phyloP scores from a whole-genome alignment of 2,888 invertebrate species.

The Lasioglossum calceatum region DNA sequence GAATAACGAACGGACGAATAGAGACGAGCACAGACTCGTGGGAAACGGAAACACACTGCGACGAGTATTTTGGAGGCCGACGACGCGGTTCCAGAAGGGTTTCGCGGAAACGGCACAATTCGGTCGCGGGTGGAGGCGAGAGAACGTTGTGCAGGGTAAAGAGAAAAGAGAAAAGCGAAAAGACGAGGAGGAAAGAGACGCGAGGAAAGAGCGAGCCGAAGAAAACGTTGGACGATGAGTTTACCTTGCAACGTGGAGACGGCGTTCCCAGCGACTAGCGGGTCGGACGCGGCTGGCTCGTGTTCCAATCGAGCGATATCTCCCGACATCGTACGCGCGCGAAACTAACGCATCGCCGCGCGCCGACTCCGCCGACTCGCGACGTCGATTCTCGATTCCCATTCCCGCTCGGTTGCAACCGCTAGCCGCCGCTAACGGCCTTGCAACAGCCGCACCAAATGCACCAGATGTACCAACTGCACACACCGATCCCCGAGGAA shows the following conservation, averaged over 20 bases:
- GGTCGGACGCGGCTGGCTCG: constrained; percentile 52
- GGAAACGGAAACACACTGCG: background rate
- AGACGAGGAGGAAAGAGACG: too few species aligned
- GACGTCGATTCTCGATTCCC: constrained; percentile 1
- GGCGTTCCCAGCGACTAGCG: constrained; percentile 45
- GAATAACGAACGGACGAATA: background rate
- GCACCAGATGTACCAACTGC: background rate
- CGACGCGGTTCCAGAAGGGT: background rate
- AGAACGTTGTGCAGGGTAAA: background rate
- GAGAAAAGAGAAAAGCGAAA: background rate
- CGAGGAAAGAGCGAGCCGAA: background rate
- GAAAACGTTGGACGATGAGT: background rate
- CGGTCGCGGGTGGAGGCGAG: background rate
- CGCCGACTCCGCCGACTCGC: constrained; percentile 29
- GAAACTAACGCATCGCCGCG: constrained; percentile 53
- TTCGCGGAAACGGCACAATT: background rate
- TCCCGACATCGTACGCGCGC: constrained; percentile 58
- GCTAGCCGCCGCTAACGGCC: constrained; percentile 9
- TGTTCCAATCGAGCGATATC: constrained; percentile 58
- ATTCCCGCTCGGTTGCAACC: constrained; percentile 18
- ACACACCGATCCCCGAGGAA: background rate
- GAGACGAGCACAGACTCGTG: background rate
- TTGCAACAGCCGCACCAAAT: background rate
- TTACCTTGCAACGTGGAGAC: constrained; percentile 51
- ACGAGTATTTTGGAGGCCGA: background rate